phyloP scores from a whole-genome alignment of 2,888 invertebrate genomes.

The Altica lythri region DNA sequence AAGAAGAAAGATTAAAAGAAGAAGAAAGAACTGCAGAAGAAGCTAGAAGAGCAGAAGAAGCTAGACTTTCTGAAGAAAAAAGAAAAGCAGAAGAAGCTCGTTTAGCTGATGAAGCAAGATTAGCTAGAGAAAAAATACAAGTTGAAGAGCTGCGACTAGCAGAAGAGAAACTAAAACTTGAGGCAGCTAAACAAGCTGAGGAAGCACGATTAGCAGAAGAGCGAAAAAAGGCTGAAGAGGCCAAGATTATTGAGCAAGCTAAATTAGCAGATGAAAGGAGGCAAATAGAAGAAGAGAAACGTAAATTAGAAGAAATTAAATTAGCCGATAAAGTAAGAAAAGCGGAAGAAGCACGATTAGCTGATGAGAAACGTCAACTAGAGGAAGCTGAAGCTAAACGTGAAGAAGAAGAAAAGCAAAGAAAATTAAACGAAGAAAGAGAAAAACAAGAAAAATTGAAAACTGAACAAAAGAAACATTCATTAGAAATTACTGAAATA shows the following conservation, averaged over 20 bases:
- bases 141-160: slow-evolving; percentile 37
- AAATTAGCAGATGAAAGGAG: slow-evolving; percentile 30
- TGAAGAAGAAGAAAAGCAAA: slow-evolving; percentile 37
- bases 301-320: slow-evolving; percentile 35
- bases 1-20: slow-evolving; percentile 37
- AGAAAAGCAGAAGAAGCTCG: slow-evolving; percentile 37
- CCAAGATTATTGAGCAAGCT: slow-evolving; percentile 39
- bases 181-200: slow-evolving; percentile 48
- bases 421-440: slow-evolving; percentile 41
- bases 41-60: slow-evolving; percentile 36
- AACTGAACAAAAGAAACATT: slow-evolving; percentile 31
- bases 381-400: slow-evolving; percentile 42
- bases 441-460: slow-evolving; percentile 37
- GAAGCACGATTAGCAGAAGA: slow-evolving; percentile 42
- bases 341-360: slow-evolving; percentile 34
- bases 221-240: slow-evolving; percentile 49
- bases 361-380: slow-evolving; percentile 39
- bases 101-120: slow-evolving; percentile 36
- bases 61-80: slow-evolving; percentile 38
- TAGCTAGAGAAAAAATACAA: slow-evolving; percentile 43
- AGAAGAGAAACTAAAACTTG: slow-evolving; percentile 34
- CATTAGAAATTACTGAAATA: slow-evolving; percentile 34
- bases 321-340: slow-evolving; percentile 28
- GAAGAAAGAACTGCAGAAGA: slow-evolving; percentile 38
- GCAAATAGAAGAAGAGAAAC: slow-evolving; percentile 36